Evolutionary conservation across 2,113 vertebrate genomes (phyloP), one percentile per base, ranked within the genome.

Genomic region (Chaenocephalus aceratus): DNA sequence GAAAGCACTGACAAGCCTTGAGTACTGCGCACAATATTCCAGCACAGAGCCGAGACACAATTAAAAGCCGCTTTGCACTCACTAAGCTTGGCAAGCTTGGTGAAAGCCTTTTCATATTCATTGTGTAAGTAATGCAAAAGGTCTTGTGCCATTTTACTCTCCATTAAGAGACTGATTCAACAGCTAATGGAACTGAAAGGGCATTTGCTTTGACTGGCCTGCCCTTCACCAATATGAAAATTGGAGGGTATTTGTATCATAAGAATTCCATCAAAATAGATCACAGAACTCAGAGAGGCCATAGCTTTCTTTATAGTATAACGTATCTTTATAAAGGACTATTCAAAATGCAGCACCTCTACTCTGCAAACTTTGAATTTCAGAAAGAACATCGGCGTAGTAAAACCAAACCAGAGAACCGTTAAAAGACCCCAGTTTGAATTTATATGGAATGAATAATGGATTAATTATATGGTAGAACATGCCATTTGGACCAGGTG

Each of bases 41-140:
- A 75, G 88, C 87, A 83, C 66, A 30, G 83, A 86, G 76, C 66
- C 63, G 36, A 83, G 72, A 91, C 85, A 92, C 89, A 93, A 93
- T 93, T 92, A 92, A 93, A 93, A 92, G 91, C 74, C 88, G 74
- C 86, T 94, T 91, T 91, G 85, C 86, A 84, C 90, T 87, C 89
- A 87, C 89, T 85, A 86, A 87, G 86, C 88, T 80, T 83, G 87
- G 88, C 86, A 61, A 61, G 87, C 83, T 77, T 9, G 13, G 60
- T 91, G 86, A 93, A 91, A 92, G 90, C 88, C 90, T 91, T 92
- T 91, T 92, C 84, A 92, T 90, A 89, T 92, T 91, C 92, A 92
- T 91, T 90, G 88, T 92, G 86, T 92, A 91, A 92, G 87, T 88
- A 92, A 86, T 83, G 85, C 82, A 85, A 89, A 92, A 92, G 89